These are phyloP conservation scores for Sebastes nivosus DNA, from an alignment of 2,797 vertebrate genomes.

Conservation along the genomic window DNA sequence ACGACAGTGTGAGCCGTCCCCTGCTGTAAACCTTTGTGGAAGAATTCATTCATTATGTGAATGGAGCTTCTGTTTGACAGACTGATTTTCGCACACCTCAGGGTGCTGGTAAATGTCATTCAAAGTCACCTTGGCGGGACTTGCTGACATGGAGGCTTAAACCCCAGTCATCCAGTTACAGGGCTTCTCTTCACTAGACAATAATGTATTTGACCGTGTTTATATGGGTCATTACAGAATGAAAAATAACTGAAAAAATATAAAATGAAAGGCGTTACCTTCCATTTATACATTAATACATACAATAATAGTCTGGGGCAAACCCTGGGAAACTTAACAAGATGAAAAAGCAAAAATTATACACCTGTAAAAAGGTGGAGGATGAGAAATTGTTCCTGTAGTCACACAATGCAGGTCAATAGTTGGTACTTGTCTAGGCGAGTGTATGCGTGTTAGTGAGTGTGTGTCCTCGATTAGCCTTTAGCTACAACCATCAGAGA, in stretches of 20 bases:
- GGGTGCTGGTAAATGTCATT: slow-evolving; percentile 18
- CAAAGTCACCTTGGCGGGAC: slow-evolving; percentile 22
- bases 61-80: slow-evolving; percentile 21
- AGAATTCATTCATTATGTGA: slow-evolving; percentile 33
- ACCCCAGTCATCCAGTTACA: slow-evolving; percentile 21
- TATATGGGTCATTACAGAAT: not conserved
- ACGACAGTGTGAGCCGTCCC: not conserved
- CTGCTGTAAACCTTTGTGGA: not conserved
- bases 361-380: not conserved
- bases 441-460: not conserved
- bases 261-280: not conserved
- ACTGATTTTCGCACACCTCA: slow-evolving; percentile 12
- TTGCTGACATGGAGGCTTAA: slow-evolving; percentile 34
- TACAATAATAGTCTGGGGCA: not conserved
- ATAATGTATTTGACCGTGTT: not conserved
- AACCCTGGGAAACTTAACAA: not conserved
- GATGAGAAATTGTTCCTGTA: not conserved
- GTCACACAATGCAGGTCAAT: not conserved
- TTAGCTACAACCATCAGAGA: slow-evolving; percentile 36
- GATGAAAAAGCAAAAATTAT: not conserved
- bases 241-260: not conserved
- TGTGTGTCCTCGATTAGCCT: slow-evolving; percentile 56
- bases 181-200: slow-evolving; percentile 1
- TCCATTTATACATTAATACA: not conserved
- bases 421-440: not conserved